Base-by-base conservation (phyloP, 1,140 invertebrate species). In the Acromyrmex charruanus region DNA sequence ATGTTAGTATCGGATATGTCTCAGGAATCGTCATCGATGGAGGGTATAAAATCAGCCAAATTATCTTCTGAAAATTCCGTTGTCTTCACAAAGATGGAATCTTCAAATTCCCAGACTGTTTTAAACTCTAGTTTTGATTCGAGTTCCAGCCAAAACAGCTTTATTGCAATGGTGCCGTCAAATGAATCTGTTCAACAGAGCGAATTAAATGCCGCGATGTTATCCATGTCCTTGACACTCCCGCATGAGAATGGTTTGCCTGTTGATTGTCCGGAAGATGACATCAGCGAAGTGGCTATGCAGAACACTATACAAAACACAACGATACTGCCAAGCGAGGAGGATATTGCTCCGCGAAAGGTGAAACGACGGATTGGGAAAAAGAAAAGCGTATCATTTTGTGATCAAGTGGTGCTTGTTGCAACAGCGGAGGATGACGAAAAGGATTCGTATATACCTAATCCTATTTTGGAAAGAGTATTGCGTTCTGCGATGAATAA, bases 381-480 rank as follows among this genome's bases (percentile, higher is more conserved):
- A 93, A 99, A 99, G 96, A 99, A 99, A 94, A 98, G 98, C 90
- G 98, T 99, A 1, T 98, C 98, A 0, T 99, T 99, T 94, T 99
- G 98, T 91, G 98, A 99, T 93, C 98, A 99, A 95, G 98, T 99
- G 0, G 98, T 98, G 81, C 95, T 99, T 49, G 98, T 99, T 18
- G 98, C 98, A 4, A 98, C 98, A 21, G 98, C 98, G 0, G 98
- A 98, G 92, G 98, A 99, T 90, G 97, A 98, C 89, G 98, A 98
- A 94, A 97, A 98, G 77, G 98, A 98, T 77, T 97, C 97, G 90
- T 98, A 98, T 90, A 98, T 98, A 92, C 98, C 98, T 0, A 99
- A 99, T 95, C 98, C 98, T 16, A 98, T 99, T 88, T 94, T 99
- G 85, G 98, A 99, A 94, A 95, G 98, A 86, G 98, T 99, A 0